Percentiles rank a stretch among this genome's conserved stretches.
Evolutionary conservation across 1,140 invertebrate genomes (phyloP).

Genomic region (Steinernema feltiae): DNA sequence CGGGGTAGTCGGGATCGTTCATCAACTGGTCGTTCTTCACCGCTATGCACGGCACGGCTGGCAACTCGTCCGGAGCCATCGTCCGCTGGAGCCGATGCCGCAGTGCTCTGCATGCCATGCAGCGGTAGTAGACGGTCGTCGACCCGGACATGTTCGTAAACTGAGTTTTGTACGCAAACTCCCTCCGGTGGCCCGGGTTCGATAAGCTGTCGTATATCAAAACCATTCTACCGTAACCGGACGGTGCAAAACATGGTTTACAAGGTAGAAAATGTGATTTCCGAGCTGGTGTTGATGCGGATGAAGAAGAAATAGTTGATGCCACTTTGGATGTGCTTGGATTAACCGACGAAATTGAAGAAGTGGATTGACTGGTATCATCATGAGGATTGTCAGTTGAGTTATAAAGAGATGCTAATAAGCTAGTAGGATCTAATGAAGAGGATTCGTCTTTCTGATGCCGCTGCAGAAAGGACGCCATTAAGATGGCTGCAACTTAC

Average conservation of each 20-base stretch:
- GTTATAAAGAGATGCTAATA: background rate
- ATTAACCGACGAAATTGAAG: background rate
- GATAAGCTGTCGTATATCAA: background rate
- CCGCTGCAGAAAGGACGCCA: background rate
- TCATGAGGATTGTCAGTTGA: background rate
- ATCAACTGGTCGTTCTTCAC: conserved; percentile 7
- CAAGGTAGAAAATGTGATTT: background rate
- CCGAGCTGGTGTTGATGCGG: background rate
- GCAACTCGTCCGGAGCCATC: background rate
- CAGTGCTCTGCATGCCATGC: background rate
- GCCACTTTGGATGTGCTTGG: background rate
- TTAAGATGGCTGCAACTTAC: background rate
- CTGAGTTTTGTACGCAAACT: background rate
- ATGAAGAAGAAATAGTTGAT: background rate
- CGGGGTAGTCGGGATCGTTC: conserved; percentile 7
- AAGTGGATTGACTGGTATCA: background rate
- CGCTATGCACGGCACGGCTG: background rate
- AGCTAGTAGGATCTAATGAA: conserved; percentile 6
- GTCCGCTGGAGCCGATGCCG: background rate
- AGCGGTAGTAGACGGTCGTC: background rate
- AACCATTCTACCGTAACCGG: conserved; percentile 12
- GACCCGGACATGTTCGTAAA: conserved; percentile 5
- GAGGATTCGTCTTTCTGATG: background rate
- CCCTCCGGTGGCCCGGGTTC: background rate
- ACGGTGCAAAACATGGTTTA: background rate